Conservation (phyloP, 2,797 vertebrate genomes). For the Babyrousa celebensis region DNA sequence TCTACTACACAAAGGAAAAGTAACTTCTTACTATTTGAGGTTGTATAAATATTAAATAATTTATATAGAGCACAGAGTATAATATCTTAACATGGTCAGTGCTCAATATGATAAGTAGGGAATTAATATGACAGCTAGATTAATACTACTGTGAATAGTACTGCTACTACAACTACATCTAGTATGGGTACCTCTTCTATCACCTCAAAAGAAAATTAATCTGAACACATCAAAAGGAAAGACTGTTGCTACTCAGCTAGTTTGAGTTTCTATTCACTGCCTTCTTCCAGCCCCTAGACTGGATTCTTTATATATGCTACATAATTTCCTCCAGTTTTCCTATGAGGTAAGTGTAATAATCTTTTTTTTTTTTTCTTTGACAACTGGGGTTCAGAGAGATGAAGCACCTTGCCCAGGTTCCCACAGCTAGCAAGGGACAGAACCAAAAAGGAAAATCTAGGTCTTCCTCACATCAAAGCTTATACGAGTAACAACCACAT, state of each 20-base stretch:
- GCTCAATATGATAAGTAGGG: background rate
- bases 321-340: background rate
- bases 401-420: slow-evolving; percentile 48
- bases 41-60: background rate
- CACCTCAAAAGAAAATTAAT: background rate
- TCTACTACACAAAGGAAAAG: background rate
- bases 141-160: background rate
- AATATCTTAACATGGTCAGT: background rate
- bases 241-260: background rate
- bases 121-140: background rate
- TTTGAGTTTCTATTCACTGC: background rate
- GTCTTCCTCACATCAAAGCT: background rate
- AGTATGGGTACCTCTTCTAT: background rate
- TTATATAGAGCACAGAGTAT: background rate
- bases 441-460: background rate
- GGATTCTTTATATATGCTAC: background rate
- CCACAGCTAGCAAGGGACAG: background rate
- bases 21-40: background rate
- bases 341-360: slow-evolving; percentile 30
- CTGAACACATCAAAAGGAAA: background rate
- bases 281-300: background rate
- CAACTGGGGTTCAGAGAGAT: slow-evolving; percentile 36
- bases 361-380: slow-evolving; percentile 25
- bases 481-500: rapidly evolving
- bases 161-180: background rate